phyloP scores from a whole-genome alignment of 2,113 vertebrate species.

The Nothoprocta pentlandii region DNA sequence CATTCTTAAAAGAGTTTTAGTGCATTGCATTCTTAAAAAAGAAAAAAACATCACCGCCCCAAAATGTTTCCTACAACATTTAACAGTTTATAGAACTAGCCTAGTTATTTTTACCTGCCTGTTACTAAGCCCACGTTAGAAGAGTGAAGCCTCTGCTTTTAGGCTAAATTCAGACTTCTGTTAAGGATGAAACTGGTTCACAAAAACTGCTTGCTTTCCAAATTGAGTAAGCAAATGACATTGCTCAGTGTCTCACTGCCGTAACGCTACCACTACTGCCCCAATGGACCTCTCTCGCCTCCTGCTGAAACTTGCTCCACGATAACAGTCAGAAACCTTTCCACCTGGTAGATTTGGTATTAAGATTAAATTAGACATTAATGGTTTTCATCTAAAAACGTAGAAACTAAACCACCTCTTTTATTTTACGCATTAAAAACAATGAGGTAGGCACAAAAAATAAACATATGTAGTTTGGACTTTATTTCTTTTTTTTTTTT shows the following conservation, averaged over 20 bases:
- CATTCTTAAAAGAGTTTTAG: slow-evolving; percentile 91
- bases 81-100: slow-evolving; percentile 78
- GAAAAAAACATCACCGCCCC: slow-evolving; percentile 73
- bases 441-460: slow-evolving; percentile 89
- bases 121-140: slow-evolving; percentile 72
- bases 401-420: slow-evolving; percentile 85
- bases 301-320: slow-evolving; percentile 72
- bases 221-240: slow-evolving; percentile 48
- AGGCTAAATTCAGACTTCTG: slow-evolving; percentile 49
- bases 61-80: slow-evolving; percentile 78
- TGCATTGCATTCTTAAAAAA: slow-evolving; percentile 88
- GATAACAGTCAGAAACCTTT: slow-evolving; percentile 78
- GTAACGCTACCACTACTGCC: slow-evolving; percentile 16
- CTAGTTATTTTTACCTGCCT: slow-evolving; percentile 76
- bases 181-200: slow-evolving; percentile 37
- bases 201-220: slow-evolving; percentile 41
- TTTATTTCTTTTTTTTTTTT: slow-evolving; percentile 59
- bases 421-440: slow-evolving; percentile 85
- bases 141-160: slow-evolving; percentile 56
- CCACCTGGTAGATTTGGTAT: slow-evolving; percentile 82
- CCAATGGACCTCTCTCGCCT: slow-evolving; percentile 36
- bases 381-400: slow-evolving; percentile 78
- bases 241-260: slow-evolving; percentile 66
- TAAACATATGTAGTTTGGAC: slow-evolving; percentile 76
- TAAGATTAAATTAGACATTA: slow-evolving; percentile 84